Percentiles rank a stretch among this genome's conserved stretches.
These are phyloP conservation scores for Dromococcyx pavoninus DNA, from an alignment of 2,797 vertebrate species.

Conservation along the genomic window DNA sequence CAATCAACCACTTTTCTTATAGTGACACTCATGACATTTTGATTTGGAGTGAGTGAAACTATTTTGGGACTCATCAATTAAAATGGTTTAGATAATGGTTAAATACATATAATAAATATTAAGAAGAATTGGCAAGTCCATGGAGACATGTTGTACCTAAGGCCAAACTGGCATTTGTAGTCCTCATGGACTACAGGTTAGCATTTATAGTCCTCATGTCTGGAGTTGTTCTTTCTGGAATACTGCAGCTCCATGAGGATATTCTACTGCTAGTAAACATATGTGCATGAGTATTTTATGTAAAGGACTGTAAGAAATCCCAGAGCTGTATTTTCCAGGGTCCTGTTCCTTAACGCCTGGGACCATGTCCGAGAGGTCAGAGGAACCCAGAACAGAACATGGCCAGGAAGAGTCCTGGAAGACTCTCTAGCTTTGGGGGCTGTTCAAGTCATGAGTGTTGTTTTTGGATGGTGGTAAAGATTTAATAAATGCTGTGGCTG, in stretches of 20 bases:
- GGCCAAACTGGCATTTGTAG: neutral
- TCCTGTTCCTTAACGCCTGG: neutral
- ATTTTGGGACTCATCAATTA: neutral
- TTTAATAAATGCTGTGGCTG: slow-evolving; percentile 63
- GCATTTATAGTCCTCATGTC: neutral
- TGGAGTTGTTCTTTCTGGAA: neutral
- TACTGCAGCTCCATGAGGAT: neutral
- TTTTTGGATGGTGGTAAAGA: slow-evolving; percentile 36
- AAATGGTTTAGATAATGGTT: neutral
- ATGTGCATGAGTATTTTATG: neutral
- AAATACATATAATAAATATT: neutral
- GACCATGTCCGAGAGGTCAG: slow-evolving; percentile 15
- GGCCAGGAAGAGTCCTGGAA: slow-evolving; percentile 42
- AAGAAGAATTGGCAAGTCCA: neutral
- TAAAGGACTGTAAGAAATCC: slow-evolving; percentile 16
- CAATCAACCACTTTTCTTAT: neutral
- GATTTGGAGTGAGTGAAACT: neutral
- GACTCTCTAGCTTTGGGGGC: neutral
- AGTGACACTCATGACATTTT: neutral
- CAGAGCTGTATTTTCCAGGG: neutral
- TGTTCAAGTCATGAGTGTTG: slow-evolving; percentile 27
- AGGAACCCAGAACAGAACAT: neutral
- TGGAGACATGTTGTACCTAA: neutral
- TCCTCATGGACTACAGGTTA: neutral
- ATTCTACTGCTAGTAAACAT: neutral